Evolutionary conservation across 2,113 vertebrate genomes (phyloP), one percentile per base, ranked within the genome.

Genomic region (Centropristis striata): DNA sequence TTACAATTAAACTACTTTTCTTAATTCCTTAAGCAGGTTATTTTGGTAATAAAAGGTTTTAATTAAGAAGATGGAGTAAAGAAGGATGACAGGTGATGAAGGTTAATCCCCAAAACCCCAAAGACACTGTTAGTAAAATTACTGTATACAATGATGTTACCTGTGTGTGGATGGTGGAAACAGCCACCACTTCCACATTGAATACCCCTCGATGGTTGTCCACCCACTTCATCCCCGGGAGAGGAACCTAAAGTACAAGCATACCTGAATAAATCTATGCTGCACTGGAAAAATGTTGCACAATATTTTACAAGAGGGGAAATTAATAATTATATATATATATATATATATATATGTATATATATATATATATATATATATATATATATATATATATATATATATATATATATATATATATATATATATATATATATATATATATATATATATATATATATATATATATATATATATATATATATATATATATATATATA

Each of bases 171-270:
- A 99, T 92, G 21, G 97, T 94, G 72, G 98, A 99, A 27, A 96
- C 97, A 55, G 98, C 76, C 72, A 97, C 95, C 44, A 99, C 97
- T 86, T 99, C 98, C 6, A 99, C 97, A 0, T 98, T 99, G 90
- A 99, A 99, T 28, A 99, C 98, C 16, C 98, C 98, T 94, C 98
- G 96, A 90, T 99, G 98, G 91, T 99, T 99, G 92, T 99, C 98
- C 25, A 99, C 98, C 98, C 98, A 99, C 81, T 99, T 99, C 98
- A 99, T 99, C 50, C 98, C 98, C 15, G 98, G 98, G 0, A 99
- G 96, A 28, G 98, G 97, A 90, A 99, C 98, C 98, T 99, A 53
- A 59, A 78, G 54, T n/a, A 68, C 27, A 85, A 66, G 2, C 39
- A 77, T 11, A 63, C 0, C 4, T 2, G 0, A 59, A 20, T 71